Conservation (phyloP, 2,888 invertebrate genomes). For the Mesorhabditis belari region DNA sequence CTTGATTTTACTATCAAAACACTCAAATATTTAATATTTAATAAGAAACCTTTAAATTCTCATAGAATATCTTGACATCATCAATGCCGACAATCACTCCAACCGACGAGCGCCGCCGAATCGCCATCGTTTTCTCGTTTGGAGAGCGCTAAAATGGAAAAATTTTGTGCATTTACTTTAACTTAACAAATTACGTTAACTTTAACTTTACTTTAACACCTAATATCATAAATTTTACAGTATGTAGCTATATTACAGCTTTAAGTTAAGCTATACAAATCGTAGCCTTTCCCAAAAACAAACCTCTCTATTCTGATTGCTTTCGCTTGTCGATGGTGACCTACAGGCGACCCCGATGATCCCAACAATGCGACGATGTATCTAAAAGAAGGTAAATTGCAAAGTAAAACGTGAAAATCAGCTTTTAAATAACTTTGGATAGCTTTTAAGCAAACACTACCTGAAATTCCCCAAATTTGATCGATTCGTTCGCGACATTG, state of each 20-base stretch:
- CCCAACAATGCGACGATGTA: slow-evolving; percentile 43
- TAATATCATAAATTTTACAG: background rate
- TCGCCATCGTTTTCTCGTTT: background rate
- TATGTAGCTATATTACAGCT: too few relatives aligned
- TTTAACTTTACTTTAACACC: background rate
- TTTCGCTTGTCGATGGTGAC: slow-evolving; percentile 3
- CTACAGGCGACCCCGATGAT: slow-evolving; percentile 40
- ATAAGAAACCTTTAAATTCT: background rate
- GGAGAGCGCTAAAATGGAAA: background rate
- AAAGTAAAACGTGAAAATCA: background rate
- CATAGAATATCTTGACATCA: background rate
- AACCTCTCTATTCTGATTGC: background rate
- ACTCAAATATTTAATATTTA: too few relatives aligned
- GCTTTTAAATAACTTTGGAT: background rate
- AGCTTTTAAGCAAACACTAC: background rate
- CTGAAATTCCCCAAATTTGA: background rate
- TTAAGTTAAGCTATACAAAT: background rate
- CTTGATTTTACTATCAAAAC: background rate
- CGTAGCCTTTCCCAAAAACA: too few relatives aligned
- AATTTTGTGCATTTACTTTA: too few relatives aligned
- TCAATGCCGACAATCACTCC: background rate
- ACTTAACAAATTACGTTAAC: too few relatives aligned
- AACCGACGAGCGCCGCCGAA: background rate
- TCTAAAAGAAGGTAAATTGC: slow-evolving; percentile 14
- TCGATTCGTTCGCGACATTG: background rate